These are phyloP conservation scores for Hermetia illucens DNA, from an alignment of 1,140 invertebrate species.

Conservation along the genomic window DNA sequence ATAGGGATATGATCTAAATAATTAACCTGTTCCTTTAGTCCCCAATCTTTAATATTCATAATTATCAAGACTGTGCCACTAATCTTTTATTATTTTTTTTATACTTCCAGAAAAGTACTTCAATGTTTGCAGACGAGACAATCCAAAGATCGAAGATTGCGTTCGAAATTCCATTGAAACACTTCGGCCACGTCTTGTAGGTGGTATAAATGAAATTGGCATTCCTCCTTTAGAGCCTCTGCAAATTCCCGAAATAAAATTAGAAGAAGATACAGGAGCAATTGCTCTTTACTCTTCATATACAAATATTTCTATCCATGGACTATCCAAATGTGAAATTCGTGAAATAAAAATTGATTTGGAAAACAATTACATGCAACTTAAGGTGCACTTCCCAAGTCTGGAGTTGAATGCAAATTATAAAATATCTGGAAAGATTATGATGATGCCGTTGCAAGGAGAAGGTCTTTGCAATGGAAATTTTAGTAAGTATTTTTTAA, in stretches of 20 bases:
- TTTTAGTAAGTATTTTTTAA: slow-evolving; percentile 31
- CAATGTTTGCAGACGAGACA: slow-evolving; percentile 46
- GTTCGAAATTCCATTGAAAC: slow-evolving; percentile 36
- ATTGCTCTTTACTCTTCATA: slow-evolving; percentile 23
- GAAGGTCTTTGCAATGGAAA: slow-evolving; percentile 39
- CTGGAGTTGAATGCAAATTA: slow-evolving; percentile 39
- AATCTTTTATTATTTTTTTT: too few relatives aligned
- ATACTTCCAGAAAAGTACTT: too few relatives aligned
- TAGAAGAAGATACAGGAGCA: slow-evolving; percentile 25
- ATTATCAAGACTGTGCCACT: too few relatives aligned
- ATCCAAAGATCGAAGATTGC: slow-evolving; percentile 43
- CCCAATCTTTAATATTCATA: too few relatives aligned
- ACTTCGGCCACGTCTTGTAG: slow-evolving; percentile 34
- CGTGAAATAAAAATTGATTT: slow-evolving; percentile 33
- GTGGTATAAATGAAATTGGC: slow-evolving; percentile 46
- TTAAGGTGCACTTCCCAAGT: slow-evolving; percentile 39
- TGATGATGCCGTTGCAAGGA: slow-evolving; percentile 46
- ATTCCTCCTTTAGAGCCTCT: slow-evolving; percentile 48
- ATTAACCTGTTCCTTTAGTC: too few relatives aligned
- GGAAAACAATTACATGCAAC: slow-evolving; percentile 32
- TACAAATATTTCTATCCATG: slow-evolving; percentile 18
- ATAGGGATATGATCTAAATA: too few relatives aligned
- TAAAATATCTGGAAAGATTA: slow-evolving; percentile 39
- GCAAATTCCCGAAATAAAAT: slow-evolving; percentile 34
- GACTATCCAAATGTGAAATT: slow-evolving; percentile 18